Conservation (phyloP, 2,888 invertebrate species). For the Drosophila eohydei region DNA sequence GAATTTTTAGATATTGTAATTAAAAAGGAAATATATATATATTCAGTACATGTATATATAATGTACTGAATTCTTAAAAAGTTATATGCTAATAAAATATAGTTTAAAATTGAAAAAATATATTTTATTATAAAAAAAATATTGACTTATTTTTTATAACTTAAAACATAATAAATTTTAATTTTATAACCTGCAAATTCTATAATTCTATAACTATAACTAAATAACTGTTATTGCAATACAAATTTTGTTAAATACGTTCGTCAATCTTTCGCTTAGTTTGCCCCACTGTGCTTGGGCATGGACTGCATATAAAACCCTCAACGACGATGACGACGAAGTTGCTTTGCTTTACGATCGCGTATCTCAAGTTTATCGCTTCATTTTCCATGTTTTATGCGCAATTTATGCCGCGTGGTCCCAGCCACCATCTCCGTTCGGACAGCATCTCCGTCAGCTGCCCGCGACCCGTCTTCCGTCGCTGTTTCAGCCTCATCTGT, state of each 20-base stretch:
- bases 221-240: neutral
- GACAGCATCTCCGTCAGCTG: neutral
- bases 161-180: too few species aligned
- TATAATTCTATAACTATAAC: too few species aligned
- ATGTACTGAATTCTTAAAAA: neutral
- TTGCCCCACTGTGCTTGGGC: constrained; percentile 40
- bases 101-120: too few species aligned
- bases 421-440: constrained; percentile 14
- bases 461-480: neutral
- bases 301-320: constrained; percentile 45
- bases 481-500: neutral
- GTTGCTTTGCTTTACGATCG: constrained; percentile 81
- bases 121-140: too few species aligned
- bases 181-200: too few species aligned
- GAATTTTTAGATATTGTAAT: too few species aligned
- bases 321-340: constrained; percentile 55
- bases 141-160: too few species aligned
- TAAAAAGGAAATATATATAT: too few species aligned
- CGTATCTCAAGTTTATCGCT: constrained; percentile 83
- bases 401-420: constrained; percentile 76
- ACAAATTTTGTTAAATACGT: neutral
- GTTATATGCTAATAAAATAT: too few species aligned
- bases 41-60: too few species aligned
- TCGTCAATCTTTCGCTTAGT: neutral
- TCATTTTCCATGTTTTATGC: constrained; percentile 83